Base-by-base conservation (phyloP, 2,797 vertebrate species). In the Valencia hispanica region DNA sequence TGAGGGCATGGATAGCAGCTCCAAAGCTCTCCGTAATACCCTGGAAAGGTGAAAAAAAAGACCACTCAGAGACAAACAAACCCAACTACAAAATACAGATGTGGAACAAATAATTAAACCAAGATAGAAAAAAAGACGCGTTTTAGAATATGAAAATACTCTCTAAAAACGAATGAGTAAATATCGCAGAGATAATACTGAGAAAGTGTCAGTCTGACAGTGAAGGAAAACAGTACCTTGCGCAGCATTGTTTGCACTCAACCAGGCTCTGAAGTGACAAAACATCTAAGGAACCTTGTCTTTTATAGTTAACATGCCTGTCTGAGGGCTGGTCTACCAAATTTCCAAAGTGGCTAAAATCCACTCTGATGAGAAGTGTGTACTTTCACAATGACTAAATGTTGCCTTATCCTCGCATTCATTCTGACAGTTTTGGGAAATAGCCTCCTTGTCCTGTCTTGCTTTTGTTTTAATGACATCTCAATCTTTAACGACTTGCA, bases 1-100 rank as follows among this genome's bases (percentile, higher is more conserved):
- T 95, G 76, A 98, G 87, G 70, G 94, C 92, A 0, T 96, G 95
- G 86, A 99, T 96, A 36, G 96, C 89, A 1, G 75, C 93, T 70
- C 97, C 97, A 86, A 99, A 98, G 92, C 97, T 98, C 86, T 95
- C 96, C 1, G 97, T 98, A 77, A 98, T 94, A 72, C 96, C 95
- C 97, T 99, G 87, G 30, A 78, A 61, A 80, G 73, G 65, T 73
- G 43, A 84, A 73, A 77, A 14, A 3, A 34, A 27, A 47, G 10
- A 22, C 27, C 20, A 41, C 41, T 70, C 71, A 88, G 68, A 41
- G 22, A 65, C 9, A 59, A 81, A 41, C n/a, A 2, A 50, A 34
- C 59, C 43, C 51, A 18, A 6, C 22, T 63, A 10, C 1, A 65
- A 18, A 0, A 55, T 27, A n/a, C 3, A 27, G 55, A 68, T 27